Conservation (phyloP, 1,140 invertebrate species). For the Formica exsecta region DNA sequence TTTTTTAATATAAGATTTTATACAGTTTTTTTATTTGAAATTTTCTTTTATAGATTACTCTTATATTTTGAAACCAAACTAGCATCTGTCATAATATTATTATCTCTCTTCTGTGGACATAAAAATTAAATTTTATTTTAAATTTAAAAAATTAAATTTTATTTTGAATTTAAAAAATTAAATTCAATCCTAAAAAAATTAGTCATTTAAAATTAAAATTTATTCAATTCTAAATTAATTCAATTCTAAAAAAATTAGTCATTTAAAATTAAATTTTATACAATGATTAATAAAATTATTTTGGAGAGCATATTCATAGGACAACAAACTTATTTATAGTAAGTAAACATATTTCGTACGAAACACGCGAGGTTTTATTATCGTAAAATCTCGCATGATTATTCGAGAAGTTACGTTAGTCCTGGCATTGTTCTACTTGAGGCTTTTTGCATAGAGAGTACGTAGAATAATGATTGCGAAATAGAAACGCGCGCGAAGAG, state of each 20-base stretch:
- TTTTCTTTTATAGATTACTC: no score
- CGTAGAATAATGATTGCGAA: conserved; percentile 59
- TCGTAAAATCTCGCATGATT: conserved; percentile 20
- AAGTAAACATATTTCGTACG: conserved; percentile 24
- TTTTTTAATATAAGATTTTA: no score
- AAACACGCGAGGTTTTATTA: conserved; percentile 2
- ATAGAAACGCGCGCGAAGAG: conserved; percentile 61
- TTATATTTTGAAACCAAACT: no score
- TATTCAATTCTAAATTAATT: neutral
- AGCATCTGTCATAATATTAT: no score
- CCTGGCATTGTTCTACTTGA: neutral
- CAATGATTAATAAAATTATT: neutral
- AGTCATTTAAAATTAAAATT: neutral
- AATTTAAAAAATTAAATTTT: no score
- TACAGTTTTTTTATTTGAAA: no score
- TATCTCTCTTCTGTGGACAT: no score
- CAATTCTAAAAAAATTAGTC: no score
- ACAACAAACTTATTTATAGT: neutral
- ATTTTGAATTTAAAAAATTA: neutral
- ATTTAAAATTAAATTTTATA: neutral
- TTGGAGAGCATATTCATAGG: neutral
- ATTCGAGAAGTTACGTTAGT: conserved; percentile 20
- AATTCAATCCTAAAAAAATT: no score
- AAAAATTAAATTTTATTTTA: no score
- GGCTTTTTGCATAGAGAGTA: conserved; percentile 28